Conservation (phyloP, 2,797 vertebrate genomes). For the Melopsittacus undulatus region DNA sequence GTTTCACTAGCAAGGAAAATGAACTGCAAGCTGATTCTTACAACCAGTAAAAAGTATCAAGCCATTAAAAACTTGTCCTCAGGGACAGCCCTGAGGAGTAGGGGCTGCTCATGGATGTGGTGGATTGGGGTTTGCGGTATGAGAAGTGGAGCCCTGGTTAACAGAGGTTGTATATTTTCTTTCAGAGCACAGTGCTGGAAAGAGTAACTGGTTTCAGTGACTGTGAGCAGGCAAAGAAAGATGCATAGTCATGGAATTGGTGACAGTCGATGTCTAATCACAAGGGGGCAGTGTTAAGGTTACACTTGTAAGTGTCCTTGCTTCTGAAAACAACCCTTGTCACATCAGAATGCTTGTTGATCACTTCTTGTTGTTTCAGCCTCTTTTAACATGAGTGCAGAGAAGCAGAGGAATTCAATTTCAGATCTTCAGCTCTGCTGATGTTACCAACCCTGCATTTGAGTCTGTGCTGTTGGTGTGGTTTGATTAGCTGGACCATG, state of each 20-base stretch:
- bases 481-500: background rate
- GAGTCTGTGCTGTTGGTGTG: background rate
- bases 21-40: background rate
- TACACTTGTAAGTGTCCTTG: background rate
- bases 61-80: background rate
- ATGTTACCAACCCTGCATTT: background rate
- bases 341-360: background rate
- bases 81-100: background rate
- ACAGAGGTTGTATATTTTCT: background rate
- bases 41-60: background rate
- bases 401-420: background rate
- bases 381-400: background rate
- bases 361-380: background rate
- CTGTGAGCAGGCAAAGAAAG: background rate
- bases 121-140: background rate
- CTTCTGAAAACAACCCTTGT: background rate
- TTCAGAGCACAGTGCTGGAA: background rate
- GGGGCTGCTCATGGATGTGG: background rate
- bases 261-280: constrained; percentile 10
- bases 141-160: background rate
- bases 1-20: background rate
- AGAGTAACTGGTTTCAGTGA: background rate
- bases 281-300: constrained; percentile 65
- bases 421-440: background rate
- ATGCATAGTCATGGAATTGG: background rate